Conservation (phyloP, 1,140 invertebrate species). For the Drosophila mojavensis region DNA sequence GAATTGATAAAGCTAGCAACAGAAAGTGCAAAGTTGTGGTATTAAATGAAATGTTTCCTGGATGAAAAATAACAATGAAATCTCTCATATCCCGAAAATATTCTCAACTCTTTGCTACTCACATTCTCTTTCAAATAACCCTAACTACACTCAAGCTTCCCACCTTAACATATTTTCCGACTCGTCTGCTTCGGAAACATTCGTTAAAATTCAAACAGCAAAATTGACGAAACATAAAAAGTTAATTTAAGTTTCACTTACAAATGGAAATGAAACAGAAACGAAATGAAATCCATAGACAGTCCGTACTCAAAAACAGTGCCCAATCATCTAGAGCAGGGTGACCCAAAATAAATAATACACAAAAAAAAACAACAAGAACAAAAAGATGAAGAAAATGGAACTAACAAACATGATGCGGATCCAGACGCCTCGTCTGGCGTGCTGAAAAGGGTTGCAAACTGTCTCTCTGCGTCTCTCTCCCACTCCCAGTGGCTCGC, state of each 20-base stretch:
- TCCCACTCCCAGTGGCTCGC: background rate
- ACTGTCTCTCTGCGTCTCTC: slow-evolving; percentile 15
- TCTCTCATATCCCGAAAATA: too few relatives aligned
- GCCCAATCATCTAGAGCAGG: slow-evolving; percentile 17
- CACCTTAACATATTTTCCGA: slow-evolving; percentile 8
- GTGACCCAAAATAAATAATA: slow-evolving; percentile 20
- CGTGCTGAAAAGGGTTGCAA: slow-evolving; percentile 70
- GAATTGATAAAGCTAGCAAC: too few relatives aligned
- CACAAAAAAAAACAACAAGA: background rate
- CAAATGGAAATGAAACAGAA: slow-evolving; percentile 78
- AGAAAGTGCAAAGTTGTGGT: too few relatives aligned
- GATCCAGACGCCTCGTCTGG: slow-evolving; percentile 37
- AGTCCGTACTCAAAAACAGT: slow-evolving; percentile 18
- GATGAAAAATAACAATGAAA: too few relatives aligned
- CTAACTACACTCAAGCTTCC: background rate
- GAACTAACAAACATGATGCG: slow-evolving; percentile 65
- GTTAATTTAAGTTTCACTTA: slow-evolving; percentile 80
- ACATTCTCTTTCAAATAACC: too few relatives aligned
- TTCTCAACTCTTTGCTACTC: too few relatives aligned
- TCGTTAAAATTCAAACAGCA: slow-evolving; percentile 72
- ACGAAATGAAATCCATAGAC: slow-evolving; percentile 72
- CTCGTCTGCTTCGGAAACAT: slow-evolving; percentile 11
- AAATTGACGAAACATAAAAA: slow-evolving; percentile 75
- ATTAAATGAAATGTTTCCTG: too few relatives aligned
- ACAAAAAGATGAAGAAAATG: slow-evolving; percentile 4